phyloP scores from a whole-genome alignment of 2,888 invertebrate species.

The Dichetophora obliterata region DNA sequence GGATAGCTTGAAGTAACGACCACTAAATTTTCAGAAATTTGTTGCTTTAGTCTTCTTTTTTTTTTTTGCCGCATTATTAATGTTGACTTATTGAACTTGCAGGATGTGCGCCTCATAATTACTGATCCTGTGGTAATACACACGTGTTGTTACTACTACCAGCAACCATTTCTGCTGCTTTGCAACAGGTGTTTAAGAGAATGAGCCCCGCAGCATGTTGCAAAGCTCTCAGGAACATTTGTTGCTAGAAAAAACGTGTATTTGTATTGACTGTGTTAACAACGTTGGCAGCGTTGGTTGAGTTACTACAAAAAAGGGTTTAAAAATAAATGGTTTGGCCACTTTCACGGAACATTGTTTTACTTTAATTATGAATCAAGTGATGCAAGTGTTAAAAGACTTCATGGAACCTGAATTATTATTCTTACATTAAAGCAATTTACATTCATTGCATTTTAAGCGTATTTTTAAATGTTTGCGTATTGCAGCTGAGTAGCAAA shows the following conservation, averaged over 20 bases:
- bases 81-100: background rate
- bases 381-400: background rate
- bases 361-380: slow-evolving; percentile 14
- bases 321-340: too few relatives aligned
- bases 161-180: too few relatives aligned
- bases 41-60: background rate
- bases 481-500: too few relatives aligned
- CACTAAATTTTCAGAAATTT: slow-evolving; percentile 15
- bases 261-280: background rate
- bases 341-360: background rate
- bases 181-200: background rate
- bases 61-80: background rate
- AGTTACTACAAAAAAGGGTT: too few relatives aligned
- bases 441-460: too few relatives aligned
- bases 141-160: slow-evolving; percentile 14
- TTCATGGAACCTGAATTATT: too few relatives aligned
- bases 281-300: too few relatives aligned
- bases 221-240: background rate
- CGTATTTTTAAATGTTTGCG: too few relatives aligned
- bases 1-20: background rate
- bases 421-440: too few relatives aligned
- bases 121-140: slow-evolving; percentile 32
- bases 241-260: background rate
- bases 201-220: slow-evolving; percentile 6
- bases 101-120: background rate